Percentiles rank a stretch among this genome's conserved stretches.
These are phyloP conservation scores for Lycophotia porphyrea DNA, from an alignment of 2,888 invertebrate genomes.

Conservation along the genomic window DNA sequence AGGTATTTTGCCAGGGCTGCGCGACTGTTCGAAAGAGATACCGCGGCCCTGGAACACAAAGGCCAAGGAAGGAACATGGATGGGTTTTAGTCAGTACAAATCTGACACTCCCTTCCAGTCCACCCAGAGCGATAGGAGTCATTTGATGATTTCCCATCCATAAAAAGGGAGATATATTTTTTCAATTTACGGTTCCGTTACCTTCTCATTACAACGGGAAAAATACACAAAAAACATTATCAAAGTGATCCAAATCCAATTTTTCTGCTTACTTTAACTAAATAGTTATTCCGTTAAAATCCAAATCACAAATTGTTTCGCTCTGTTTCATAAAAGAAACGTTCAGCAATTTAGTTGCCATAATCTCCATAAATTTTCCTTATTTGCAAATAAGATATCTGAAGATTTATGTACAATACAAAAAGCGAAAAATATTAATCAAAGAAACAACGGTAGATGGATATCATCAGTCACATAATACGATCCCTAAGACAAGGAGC, in stretches of 20 bases:
- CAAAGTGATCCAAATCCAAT: not conserved
- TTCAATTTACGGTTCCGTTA: not conserved
- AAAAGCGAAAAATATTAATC: slow-evolving; percentile 71
- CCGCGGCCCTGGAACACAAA: too few relatives aligned
- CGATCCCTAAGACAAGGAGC: slow-evolving; percentile 76
- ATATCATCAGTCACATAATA: slow-evolving; percentile 80
- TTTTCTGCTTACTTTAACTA: not conserved
- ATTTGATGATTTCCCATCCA: too few relatives aligned
- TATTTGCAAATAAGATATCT: slow-evolving; percentile 33
- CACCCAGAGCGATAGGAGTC: too few relatives aligned
- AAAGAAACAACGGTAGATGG: slow-evolving; percentile 71
- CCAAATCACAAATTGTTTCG: not conserved
- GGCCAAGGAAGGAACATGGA: too few relatives aligned
- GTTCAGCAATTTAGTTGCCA: not conserved
- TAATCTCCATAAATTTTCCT: slow-evolving; percentile 16
- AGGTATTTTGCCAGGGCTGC: too few relatives aligned
- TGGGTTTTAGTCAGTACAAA: too few relatives aligned
- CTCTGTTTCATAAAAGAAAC: slow-evolving; percentile 6
- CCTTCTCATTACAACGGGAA: not conserved
- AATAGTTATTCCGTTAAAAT: not conserved
- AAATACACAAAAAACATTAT: not conserved
- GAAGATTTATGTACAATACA: slow-evolving; percentile 37
- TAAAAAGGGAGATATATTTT: too few relatives aligned
- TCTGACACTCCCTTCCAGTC: too few relatives aligned
- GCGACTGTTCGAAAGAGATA: too few relatives aligned